phyloP scores from a whole-genome alignment of 2,113 vertebrate species.

The Eudyptes chrysolophus region DNA sequence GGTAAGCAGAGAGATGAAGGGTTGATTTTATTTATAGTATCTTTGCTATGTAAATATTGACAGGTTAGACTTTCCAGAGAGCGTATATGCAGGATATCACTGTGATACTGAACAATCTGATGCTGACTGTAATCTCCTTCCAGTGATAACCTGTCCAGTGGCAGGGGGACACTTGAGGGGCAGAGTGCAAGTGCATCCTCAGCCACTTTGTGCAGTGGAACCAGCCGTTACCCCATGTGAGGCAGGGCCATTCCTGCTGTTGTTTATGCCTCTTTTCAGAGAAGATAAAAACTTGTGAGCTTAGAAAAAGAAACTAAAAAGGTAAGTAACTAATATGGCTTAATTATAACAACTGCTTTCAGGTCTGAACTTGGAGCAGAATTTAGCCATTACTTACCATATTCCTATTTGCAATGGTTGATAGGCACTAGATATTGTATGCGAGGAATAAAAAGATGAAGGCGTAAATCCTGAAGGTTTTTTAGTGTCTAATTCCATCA shows the following conservation, averaged over 20 bases:
- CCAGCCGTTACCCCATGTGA: rapidly evolving
- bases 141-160: background rate
- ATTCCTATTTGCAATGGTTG: background rate
- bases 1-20: background rate
- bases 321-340: background rate
- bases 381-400: background rate
- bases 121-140: background rate
- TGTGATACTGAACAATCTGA: background rate
- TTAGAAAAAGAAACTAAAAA: background rate
- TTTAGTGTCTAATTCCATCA: background rate
- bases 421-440: background rate
- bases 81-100: background rate
- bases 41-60: background rate
- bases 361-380: background rate
- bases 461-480: background rate
- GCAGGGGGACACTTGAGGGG: no score
- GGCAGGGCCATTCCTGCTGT: background rate
- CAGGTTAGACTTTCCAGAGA: background rate
- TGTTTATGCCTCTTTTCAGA: background rate
- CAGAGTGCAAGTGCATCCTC: background rate
- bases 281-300: background rate
- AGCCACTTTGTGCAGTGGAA: background rate
- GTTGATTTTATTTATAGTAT: background rate
- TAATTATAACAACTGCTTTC: background rate
- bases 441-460: background rate